A percentile compares a stretch with the other conserved stretches of the same genome.
These are phyloP conservation scores for Miniopterus natalensis DNA, from an alignment of 2,113 vertebrate species.

Conservation along the genomic window DNA sequence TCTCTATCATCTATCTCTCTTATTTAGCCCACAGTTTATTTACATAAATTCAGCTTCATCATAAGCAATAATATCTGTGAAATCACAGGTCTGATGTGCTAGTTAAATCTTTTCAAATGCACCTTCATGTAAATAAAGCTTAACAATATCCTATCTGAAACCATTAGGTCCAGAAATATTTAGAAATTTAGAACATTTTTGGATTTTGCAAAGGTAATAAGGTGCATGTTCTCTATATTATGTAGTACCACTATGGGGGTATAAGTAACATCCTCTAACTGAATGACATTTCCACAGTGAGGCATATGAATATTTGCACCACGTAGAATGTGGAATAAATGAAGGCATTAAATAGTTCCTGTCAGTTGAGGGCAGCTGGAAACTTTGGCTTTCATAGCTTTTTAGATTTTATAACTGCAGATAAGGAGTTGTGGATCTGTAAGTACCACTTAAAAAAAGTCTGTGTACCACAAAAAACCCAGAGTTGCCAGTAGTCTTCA, in stretches of 20 bases:
- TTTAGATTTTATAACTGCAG: constrained; percentile 39
- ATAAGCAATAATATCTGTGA: constrained; percentile 11
- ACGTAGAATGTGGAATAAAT: background rate
- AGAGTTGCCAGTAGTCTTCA: background rate
- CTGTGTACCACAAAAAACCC: background rate
- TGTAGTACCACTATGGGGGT: background rate
- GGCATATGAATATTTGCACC: background rate
- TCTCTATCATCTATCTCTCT: background rate
- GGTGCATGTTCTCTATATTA: background rate
- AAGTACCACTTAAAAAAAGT: background rate
- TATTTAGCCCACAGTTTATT: background rate
- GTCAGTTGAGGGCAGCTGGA: background rate
- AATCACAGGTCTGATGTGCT: background rate
- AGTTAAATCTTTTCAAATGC: background rate
- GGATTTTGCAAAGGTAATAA: background rate
- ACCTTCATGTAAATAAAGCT: background rate
- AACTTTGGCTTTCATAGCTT: background rate
- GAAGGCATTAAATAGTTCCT: background rate
- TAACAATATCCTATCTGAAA: background rate
- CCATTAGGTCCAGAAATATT: background rate
- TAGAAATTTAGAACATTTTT: background rate
- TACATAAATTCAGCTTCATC: background rate
- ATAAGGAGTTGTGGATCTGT: background rate
- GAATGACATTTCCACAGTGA: background rate
- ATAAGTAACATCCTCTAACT: background rate